Percentiles rank a stretch among this genome's conserved stretches.
phyloP scores from a whole-genome alignment of 2,888 invertebrate genomes.

The Drosophila emarginata region DNA sequence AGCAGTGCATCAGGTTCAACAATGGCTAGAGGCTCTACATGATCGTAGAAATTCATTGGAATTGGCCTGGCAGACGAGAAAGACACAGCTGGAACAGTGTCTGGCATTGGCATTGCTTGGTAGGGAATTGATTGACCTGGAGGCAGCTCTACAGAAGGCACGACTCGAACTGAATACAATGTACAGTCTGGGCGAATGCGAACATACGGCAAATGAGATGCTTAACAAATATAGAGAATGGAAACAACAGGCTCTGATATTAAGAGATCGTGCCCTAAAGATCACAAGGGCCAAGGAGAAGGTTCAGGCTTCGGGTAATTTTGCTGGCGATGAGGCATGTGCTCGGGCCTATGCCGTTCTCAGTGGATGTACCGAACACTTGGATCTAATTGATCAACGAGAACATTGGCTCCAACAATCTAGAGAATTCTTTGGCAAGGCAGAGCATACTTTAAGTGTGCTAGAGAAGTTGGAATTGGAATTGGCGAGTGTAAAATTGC shows the following conservation, averaged over 20 bases:
- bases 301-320: constrained; percentile 87
- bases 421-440: constrained; percentile 88
- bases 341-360: constrained; percentile 87
- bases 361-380: constrained; percentile 87
- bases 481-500: constrained; percentile 86
- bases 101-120: constrained; percentile 89
- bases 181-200: constrained; percentile 86
- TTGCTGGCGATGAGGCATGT: constrained; percentile 87
- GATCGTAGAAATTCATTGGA: constrained; percentile 89
- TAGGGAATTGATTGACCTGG: constrained; percentile 87
- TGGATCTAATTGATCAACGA: constrained; percentile 88
- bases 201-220: constrained; percentile 86
- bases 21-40: constrained; percentile 89
- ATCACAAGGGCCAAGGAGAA: constrained; percentile 91
- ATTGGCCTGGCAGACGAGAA: constrained; percentile 86
- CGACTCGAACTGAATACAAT: constrained; percentile 84
- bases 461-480: constrained; percentile 90
- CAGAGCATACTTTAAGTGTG: constrained; percentile 88
- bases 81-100: constrained; percentile 90
- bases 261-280: constrained; percentile 89
- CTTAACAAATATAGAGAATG: constrained; percentile 88
- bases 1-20: constrained; percentile 87
- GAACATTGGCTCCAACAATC: constrained; percentile 87
- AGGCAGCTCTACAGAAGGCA: constrained; percentile 84
- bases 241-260: constrained; percentile 87